phyloP scores from a whole-genome alignment of 2,888 invertebrate species.

The Rotaria socialis region DNA sequence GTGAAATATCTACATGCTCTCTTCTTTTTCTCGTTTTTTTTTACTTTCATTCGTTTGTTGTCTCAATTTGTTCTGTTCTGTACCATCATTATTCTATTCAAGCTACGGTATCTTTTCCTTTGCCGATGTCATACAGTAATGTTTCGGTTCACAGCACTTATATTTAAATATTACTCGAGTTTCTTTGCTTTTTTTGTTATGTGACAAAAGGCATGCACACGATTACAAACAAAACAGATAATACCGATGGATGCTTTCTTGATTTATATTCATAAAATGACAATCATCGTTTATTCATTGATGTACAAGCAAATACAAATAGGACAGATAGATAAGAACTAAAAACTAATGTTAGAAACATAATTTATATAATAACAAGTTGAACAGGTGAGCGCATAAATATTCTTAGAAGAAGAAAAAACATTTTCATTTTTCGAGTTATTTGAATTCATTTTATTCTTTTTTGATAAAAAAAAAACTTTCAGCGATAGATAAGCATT shows the following conservation, averaged over 20 bases:
- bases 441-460: background rate
- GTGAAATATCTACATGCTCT: background rate
- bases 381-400: background rate
- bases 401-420: background rate
- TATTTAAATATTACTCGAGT: background rate
- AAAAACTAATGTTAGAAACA: background rate
- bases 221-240: background rate
- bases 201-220: background rate
- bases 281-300: background rate
- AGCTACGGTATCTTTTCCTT: background rate
- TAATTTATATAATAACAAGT: background rate
- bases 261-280: background rate
- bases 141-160: background rate
- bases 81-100: background rate
- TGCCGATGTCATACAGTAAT: background rate
- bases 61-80: background rate
- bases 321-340: background rate
- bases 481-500: background rate
- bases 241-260: background rate
- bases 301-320: background rate
- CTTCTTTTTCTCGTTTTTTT: background rate
- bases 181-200: background rate
- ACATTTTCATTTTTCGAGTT: background rate
- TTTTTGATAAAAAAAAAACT: background rate
- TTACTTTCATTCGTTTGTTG: background rate